These are phyloP conservation scores for Diploscapter pachys DNA, from an alignment of 1,140 invertebrate species.

Conservation along the genomic window DNA sequence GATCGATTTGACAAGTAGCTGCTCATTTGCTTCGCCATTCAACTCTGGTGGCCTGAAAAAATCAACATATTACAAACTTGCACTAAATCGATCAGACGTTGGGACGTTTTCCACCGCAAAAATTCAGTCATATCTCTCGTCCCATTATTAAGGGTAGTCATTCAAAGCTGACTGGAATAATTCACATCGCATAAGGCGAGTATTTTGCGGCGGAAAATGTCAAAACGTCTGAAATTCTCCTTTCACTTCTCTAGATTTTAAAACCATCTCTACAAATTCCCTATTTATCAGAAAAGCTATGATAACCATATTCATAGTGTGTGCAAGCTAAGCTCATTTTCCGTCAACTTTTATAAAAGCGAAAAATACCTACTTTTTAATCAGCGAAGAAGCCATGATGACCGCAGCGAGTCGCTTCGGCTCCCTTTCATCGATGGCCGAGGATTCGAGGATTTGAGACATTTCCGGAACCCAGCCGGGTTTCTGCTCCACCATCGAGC, in stretches of 20 bases:
- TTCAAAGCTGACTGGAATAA: too few relatives aligned
- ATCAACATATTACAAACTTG: not conserved
- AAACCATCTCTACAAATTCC: too few relatives aligned
- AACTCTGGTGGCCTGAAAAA: conserved; percentile 12
- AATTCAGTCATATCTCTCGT: too few relatives aligned
- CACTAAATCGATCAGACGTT: not conserved
- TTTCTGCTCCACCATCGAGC: conserved; percentile 24
- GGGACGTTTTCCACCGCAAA: not conserved
- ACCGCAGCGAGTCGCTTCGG: conserved; percentile 22
- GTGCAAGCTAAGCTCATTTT: too few relatives aligned
- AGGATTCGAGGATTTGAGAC: conserved; percentile 9
- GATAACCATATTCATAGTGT: too few relatives aligned
- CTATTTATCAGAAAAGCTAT: too few relatives aligned
- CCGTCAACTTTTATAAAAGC: too few relatives aligned
- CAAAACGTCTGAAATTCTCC: not conserved
- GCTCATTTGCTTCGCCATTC: conserved; percentile 26
- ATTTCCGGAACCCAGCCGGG: conserved; percentile 29
- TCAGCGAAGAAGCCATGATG: conserved; percentile 20
- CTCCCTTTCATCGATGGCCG: conserved; percentile 25
- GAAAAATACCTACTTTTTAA: conserved; percentile 1
- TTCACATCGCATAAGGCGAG: too few relatives aligned
- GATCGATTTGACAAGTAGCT: conserved; percentile 25
- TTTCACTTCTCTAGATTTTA: not conserved
- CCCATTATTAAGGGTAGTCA: too few relatives aligned
- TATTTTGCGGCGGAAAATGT: too few relatives aligned